Base-by-base conservation (phyloP, 2,113 vertebrate genomes). In the Anas platyrhynchos region DNA sequence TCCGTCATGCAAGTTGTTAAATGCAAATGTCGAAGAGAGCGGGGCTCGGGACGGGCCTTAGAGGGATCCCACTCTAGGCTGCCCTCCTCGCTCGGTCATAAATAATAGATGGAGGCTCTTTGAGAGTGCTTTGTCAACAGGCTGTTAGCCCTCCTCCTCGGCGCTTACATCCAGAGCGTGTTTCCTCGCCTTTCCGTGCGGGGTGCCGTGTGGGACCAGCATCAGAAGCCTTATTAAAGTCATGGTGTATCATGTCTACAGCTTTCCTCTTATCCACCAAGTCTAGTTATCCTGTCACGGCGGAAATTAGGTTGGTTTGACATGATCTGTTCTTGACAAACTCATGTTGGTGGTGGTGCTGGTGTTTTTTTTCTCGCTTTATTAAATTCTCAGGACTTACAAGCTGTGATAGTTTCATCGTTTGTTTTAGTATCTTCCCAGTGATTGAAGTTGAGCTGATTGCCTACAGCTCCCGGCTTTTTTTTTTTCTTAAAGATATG, bases 221-320 rank as follows among this genome's bases (percentile, higher is more conserved):
- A 5, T 85, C 89, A 69, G 93, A 59, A 94, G 83, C 86, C 96
- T 96, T 95, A 96, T 95, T 95, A 95, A 87, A 97, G 93, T 89
- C 94, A 82, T 79, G 91, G 86, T 95, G 43, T 91, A 94, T 96
- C 94, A 66, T 82, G 95, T 96, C 96, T 95, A 94, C 96, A 94
- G 94, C 86, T 73, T 85, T 36, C 84, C 83, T 94, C 91, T 94
- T 91, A 89, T 91, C 95, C 93, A 92, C 94, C 93, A 72, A 36
- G 86, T 38, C 95, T 89, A 87, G 95, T 96, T 97, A 97, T 91
- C 91, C 96, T 97, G 96, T 96, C 95, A 97, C 62, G 84, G 93
- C 3, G 11, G 94, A 95, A 96, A 97, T 97, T 79, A 95, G 93
- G 95, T 95, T 97, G 96, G 95, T 95, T 95, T 96, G 96, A 97